Base-by-base conservation (phyloP, 2,888 invertebrate genomes). In the Unio pictorum region DNA sequence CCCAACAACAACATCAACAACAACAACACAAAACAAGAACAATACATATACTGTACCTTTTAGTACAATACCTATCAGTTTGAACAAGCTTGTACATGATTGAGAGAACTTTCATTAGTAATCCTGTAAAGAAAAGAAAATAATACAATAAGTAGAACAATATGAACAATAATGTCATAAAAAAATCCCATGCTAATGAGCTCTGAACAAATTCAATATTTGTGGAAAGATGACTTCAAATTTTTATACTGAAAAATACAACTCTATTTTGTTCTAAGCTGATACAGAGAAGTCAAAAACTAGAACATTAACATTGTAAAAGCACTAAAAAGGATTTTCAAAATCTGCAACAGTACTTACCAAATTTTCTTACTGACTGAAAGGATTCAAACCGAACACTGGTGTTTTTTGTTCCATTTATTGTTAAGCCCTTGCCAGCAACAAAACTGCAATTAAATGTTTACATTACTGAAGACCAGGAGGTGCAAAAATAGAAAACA, bases 51-150 rank as follows among this genome's bases (percentile, higher is more conserved):
- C 61, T 59, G 56, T 67, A 84, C 85, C 85, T 77, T 78, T 86
- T 86, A 17, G 86, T 86, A 64, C 83, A 83, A 64, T 77, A 85
- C 65, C 71, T 75, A 64, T 82, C 73, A 55, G 80, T 82, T 63
- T 85, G 84, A 20, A 86, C 72, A 15, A 86, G 79, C 62, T 79
- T 72, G 74, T 86, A 84, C 60, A 86, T 84, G 64, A 85, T 71
- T 17, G 81, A 80, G 60, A 86, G 60, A 7, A 86, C 78, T 68
- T 83, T 86, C 61, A 84, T 66, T 82, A 86, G 82, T 57, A 84
- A 68, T 23, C 82, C 85, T 85, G 71, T 45, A 15, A 11, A 45
- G 45, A 15, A 45, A 45, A 45, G 11, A 45, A 45, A 64, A 58
- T n/a, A 34, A n/a, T 64, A 45, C 45, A 45, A 15, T 45, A 45